Evolutionary conservation across 2,797 vertebrate species (phyloP), one percentile per base, ranked within the genome.

Genomic region (Cynopterus sphinx): DNA sequence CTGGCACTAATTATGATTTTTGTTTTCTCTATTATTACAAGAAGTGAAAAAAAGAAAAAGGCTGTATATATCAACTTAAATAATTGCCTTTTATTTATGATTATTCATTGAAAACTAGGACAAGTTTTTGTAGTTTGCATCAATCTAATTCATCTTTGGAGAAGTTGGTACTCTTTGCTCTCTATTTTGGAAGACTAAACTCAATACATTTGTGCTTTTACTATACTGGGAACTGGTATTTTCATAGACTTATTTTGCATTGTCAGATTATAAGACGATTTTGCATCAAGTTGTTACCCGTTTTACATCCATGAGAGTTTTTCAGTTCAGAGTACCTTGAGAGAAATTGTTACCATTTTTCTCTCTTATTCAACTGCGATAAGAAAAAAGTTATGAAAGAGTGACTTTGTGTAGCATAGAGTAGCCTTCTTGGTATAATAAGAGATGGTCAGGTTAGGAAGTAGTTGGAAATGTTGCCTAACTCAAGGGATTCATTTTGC

Each of bases 251-350:
- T 10, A 87, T 17, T 70, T 84, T 8, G 43, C 9, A 73, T 75
- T 94, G 8, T 22, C 53, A 33, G 1, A 19, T 78, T 91, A 57
- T 5, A 86, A 83, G 49, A 4, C 41, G 17, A 91, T 6, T 57
- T 68, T 63, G 22, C 12, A 36, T 73, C 28, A 59, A 36, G 16
- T 39, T 51, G 4, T 57, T 75, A 61, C 19, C 2, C 7, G n/a
- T 94, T 75, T 93, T 73, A 65, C 70, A 85, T 82, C 21, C 19
- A 77, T 83, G 31, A 78, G n/a, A 57, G 4, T 89, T 91, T 89
- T 43, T 9, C 15, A 33, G 10, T 83, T 73, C 85, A 95, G 6
- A 92, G 16, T 57, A 81, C 5, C 55, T 26, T 10, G 19, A 55
- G 0, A 67, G 28, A 89, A 59, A n/a, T 3, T 10, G 9, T 46